These are phyloP conservation scores for Polyploca ridens DNA, from an alignment of 2,888 invertebrate species.

Conservation along the genomic window DNA sequence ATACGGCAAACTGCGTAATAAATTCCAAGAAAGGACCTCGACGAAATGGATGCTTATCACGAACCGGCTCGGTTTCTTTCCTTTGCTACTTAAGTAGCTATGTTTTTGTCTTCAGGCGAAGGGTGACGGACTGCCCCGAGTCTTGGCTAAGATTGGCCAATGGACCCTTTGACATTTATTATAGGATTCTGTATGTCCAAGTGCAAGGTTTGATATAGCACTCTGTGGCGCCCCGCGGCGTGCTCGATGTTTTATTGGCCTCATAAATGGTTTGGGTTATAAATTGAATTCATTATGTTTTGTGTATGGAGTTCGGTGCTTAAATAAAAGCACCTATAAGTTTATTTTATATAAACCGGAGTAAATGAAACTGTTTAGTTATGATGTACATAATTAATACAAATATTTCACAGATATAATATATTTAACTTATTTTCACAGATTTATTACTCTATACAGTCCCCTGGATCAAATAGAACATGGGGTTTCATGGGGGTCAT, in stretches of 20 bases:
- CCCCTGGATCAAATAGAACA: too few species aligned
- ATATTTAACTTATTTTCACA: too few species aligned
- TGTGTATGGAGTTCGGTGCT: background rate
- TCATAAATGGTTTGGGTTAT: background rate
- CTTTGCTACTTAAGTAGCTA: slow-evolving; percentile 46
- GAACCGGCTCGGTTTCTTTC: slow-evolving; percentile 43
- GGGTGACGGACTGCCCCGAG: background rate
- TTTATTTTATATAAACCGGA: too few species aligned
- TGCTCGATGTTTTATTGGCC: background rate
- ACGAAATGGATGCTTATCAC: slow-evolving; percentile 63
- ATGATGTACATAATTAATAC: too few species aligned
- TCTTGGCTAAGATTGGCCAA: slow-evolving; percentile 11
- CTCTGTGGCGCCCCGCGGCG: background rate
- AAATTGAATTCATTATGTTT: slow-evolving; percentile 1
- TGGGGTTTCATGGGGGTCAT: too few species aligned
- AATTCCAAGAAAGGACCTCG: slow-evolving; percentile 47
- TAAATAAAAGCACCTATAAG: background rate
- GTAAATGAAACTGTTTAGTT: too few species aligned
- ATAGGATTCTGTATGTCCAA: background rate
- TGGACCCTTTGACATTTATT: slow-evolving; percentile 12
- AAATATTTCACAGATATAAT: too few species aligned
- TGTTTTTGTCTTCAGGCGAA: slow-evolving; percentile 48
- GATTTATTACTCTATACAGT: too few species aligned
- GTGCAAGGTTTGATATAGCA: slow-evolving; percentile 7
- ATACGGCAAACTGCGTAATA: slow-evolving; percentile 55